phyloP scores from a whole-genome alignment of 2,888 invertebrate species.

The Palloptera scutellata region DNA sequence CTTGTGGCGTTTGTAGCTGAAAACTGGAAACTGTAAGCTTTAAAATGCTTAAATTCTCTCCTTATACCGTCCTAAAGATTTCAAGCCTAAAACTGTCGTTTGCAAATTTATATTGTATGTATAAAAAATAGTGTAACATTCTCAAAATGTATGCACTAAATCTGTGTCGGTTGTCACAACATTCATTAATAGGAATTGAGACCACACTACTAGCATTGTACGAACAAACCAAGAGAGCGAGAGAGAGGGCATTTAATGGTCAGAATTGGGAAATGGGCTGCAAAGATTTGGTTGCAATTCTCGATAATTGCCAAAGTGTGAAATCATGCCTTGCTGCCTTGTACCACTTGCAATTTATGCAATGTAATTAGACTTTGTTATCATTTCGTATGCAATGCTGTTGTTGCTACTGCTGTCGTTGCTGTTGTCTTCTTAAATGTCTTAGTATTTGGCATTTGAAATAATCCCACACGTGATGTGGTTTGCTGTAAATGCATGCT shows the following conservation, averaged over 20 bases:
- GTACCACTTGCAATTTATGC: too few species aligned
- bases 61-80: too few species aligned
- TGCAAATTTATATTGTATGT: neutral
- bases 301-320: too few species aligned
- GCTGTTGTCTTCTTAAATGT: too few species aligned
- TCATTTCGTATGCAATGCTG: too few species aligned
- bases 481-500: neutral
- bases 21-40: too few species aligned
- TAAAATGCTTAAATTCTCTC: too few species aligned
- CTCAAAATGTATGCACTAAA: neutral
- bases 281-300: neutral
- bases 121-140: neutral
- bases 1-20: too few species aligned
- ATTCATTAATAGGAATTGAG: neutral
- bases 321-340: neutral
- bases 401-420: too few species aligned
- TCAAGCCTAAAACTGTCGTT: neutral
- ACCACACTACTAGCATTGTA: neutral
- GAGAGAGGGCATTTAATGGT: neutral
- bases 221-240: neutral
- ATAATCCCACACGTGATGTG: too few species aligned
- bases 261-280: neutral
- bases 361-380: too few species aligned
- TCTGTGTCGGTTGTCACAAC: neutral
- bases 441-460: too few species aligned